Evolutionary conservation across 2,113 vertebrate species (phyloP).

Genomic region (Macquaria ambigua): DNA sequence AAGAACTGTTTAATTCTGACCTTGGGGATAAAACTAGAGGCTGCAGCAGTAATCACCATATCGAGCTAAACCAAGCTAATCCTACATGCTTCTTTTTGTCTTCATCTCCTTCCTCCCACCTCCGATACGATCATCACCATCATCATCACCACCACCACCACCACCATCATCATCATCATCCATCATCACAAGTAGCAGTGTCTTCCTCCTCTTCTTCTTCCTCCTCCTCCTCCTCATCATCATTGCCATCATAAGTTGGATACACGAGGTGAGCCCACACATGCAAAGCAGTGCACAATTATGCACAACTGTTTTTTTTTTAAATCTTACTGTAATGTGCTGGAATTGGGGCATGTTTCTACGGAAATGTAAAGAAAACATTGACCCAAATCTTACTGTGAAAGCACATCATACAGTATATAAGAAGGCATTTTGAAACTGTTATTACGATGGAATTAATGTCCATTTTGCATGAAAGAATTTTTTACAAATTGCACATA

Average conservation of each 20-base stretch:
- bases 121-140: conserved; percentile 37
- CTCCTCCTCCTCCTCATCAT: conserved; percentile 34
- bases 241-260: conserved; percentile 56
- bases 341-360: neutral
- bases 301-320: neutral
- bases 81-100: conserved; percentile 53
- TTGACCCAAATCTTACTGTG: conserved; percentile 2
- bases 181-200: conserved; percentile 41
- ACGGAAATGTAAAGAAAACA: conserved; percentile 20
- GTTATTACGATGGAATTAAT: conserved; percentile 2
- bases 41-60: conserved; percentile 16
- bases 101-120: conserved; percentile 53
- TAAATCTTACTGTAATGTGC: neutral
- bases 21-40: conserved; percentile 11
- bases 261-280: conserved; percentile 66
- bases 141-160: conserved; percentile 11
- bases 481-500: conserved; percentile 44
- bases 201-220: conserved; percentile 37
- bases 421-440: conserved; percentile 6
- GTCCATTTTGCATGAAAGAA: conserved; percentile 41
- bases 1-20: conserved; percentile 36
- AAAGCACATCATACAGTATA: conserved; percentile 15
- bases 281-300: conserved; percentile 11
- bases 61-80: conserved; percentile 34
- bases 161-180: conserved; percentile 42